Conservation (phyloP, 2,797 vertebrate genomes). For the Leucoraja ocellata region DNA sequence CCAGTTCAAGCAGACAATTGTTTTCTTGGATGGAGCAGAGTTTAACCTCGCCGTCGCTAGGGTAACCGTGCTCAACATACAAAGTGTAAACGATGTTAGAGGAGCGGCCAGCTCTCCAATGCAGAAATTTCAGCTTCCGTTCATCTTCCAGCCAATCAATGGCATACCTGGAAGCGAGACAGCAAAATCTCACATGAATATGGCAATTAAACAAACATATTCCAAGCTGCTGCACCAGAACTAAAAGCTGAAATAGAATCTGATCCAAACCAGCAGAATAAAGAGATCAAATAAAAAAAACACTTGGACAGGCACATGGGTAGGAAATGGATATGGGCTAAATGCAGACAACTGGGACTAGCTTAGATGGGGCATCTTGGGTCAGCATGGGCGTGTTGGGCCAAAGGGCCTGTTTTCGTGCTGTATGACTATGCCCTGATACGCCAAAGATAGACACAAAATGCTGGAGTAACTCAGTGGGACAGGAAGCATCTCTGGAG, state of each 20-base stretch:
- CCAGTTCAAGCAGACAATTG: background rate
- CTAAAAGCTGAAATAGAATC: background rate
- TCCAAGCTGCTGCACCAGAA: background rate
- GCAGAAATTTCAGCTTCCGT: conserved; percentile 59
- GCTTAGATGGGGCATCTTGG: too few species aligned
- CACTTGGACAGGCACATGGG: too few species aligned
- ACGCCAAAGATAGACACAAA: too few species aligned
- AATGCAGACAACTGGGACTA: too few species aligned
- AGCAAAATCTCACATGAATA: background rate
- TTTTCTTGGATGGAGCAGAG: conserved; percentile 26
- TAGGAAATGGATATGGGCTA: too few species aligned
- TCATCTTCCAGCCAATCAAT: conserved; percentile 62
- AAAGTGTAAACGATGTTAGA: conserved; percentile 17
- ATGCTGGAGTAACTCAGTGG: too few species aligned
- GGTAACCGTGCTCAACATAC: background rate
- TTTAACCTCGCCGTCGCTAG: background rate
- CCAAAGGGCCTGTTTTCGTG: too few species aligned
- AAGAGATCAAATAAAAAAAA: background rate
- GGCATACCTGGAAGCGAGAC: conserved; percentile 52
- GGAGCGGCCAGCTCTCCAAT: conserved; percentile 45
- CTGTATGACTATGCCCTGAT: too few species aligned
- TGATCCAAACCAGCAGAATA: background rate
- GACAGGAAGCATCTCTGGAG: too few species aligned
- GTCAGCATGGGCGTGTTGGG: too few species aligned
- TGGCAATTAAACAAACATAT: background rate